Percentiles rank a stretch among this genome's conserved stretches.
Evolutionary conservation across 2,888 invertebrate genomes (phyloP).

Genomic region (Lepidocyrtinus sp.): DNA sequence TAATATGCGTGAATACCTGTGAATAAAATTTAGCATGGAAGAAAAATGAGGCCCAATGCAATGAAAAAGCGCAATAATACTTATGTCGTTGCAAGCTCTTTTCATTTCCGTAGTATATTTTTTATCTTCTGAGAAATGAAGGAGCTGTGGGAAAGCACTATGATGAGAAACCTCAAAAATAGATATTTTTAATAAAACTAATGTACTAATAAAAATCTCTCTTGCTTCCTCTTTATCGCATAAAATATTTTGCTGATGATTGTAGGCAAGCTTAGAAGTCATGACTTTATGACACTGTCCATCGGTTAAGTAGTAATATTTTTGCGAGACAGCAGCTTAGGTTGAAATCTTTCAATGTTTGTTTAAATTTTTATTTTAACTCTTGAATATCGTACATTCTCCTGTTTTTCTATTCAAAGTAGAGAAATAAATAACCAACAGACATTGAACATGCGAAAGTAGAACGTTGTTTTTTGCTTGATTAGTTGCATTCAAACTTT

Average conservation of each 20-base stretch:
- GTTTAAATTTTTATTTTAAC: too few relatives aligned
- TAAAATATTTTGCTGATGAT: not conserved
- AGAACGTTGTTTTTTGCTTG: too few relatives aligned
- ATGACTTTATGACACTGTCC: not conserved
- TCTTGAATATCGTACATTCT: too few relatives aligned
- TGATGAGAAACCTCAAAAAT: not conserved
- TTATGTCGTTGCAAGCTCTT: not conserved
- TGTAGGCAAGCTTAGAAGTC: not conserved
- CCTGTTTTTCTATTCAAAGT: too few relatives aligned
- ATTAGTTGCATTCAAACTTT: too few relatives aligned
- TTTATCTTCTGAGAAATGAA: not conserved
- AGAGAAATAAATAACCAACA: too few relatives aligned
- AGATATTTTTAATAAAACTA: not conserved
- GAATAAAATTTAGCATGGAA: conserved; percentile 7
- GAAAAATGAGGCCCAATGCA: not conserved
- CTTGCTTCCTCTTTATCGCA: not conserved
- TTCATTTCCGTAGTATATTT: conserved; percentile 1
- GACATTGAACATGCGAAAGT: too few relatives aligned
- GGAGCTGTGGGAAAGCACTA: not conserved
- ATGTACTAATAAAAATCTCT: conserved; percentile 4
- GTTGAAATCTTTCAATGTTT: too few relatives aligned
- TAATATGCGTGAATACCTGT: not conserved
- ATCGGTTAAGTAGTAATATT: too few relatives aligned
- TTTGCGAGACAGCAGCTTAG: too few relatives aligned
- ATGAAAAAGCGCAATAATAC: not conserved